A percentile compares a stretch with the other conserved stretches of the same genome.
Evolutionary conservation across 2,888 invertebrate species (phyloP).

Genomic region (Dorcus parallelipipedus): DNA sequence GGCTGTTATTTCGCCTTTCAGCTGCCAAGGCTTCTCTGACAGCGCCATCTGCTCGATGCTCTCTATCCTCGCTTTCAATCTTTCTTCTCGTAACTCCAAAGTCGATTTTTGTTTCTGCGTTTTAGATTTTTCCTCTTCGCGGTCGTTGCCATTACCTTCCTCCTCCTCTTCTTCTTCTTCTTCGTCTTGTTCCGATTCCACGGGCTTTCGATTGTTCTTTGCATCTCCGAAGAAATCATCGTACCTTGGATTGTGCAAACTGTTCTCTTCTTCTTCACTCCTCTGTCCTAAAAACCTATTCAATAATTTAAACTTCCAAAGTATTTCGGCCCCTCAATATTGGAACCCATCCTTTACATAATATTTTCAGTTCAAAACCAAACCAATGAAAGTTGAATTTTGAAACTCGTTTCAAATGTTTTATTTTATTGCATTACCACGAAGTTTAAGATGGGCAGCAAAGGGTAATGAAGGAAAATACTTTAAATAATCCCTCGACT

Average conservation of each 20-base stretch:
- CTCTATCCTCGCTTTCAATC: constrained; percentile 65
- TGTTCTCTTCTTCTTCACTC: constrained; percentile 46
- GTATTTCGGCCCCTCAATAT: no score
- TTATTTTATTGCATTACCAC: no score
- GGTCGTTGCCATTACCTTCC: constrained; percentile 11
- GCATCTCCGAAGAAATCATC: constrained; percentile 64
- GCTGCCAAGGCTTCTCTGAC: constrained; percentile 87
- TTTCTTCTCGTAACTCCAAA: constrained; percentile 72
- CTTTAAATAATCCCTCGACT: no score
- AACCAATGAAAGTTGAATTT: no score
- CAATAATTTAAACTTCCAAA: no score
- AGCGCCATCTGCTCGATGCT: constrained; percentile 71
- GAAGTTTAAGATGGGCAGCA: no score
- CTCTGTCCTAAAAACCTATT: constrained; percentile 2
- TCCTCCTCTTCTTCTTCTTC: neutral
- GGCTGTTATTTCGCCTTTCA: constrained; percentile 85
- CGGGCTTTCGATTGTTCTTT: constrained; percentile 42
- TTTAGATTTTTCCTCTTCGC: constrained; percentile 19
- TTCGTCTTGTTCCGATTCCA: constrained; percentile 31
- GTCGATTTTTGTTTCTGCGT: constrained; percentile 53
- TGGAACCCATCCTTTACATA: no score
- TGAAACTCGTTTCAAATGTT: no score
- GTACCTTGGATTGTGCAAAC: constrained; percentile 57
- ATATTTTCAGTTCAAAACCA: no score
- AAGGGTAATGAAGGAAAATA: no score